Evolutionary conservation across 2,113 vertebrate species (phyloP), one percentile per base, ranked within the genome.

Genomic region (Planiliza haematocheilus): DNA sequence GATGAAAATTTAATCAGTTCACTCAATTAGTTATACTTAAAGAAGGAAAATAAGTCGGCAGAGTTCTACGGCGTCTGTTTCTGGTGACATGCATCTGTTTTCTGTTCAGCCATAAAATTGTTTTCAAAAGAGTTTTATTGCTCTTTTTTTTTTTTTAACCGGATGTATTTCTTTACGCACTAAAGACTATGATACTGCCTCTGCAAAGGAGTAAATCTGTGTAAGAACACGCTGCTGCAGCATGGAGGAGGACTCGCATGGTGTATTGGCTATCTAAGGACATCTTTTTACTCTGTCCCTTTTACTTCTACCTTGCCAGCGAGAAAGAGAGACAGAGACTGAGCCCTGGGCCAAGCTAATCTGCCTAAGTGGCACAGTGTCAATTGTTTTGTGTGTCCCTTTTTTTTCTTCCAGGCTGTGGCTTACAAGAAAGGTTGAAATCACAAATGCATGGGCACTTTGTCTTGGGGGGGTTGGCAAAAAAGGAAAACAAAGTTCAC

Each of bases 351-450:
- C 83, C 74, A 67, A 72, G 80, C 82, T 87, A 81, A 83, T 63
- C 83, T 83, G 79, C 73, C 84, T 78, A 75, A 80, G 83, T 81
- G 84, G 85, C 84, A 87, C 73, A 77, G 72, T 85, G 86, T 88
- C 62, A 71, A 85, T 84, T 87, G 86, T 83, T 93, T 93, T 94
- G 86, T 93, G 94, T 92, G 82, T 85, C 91, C 92, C 94, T 89
- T 94, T 93, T 82, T 85, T 85, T 88, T 80, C 91, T 87, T 90
- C 88, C 90, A 92, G 96, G 97, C 96, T 98, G 96, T 94, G 93
- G 94, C 96, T 95, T 97, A 98, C 96, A 98, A 97, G 97, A 97
- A 98, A 99, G 97, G 97, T 96, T 95, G 95, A 97, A 96, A 97
- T 96, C 96, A 96, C 95, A 97, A 96, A 99, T 98, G 97, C 97